Evolutionary conservation across 2,797 vertebrate species (phyloP), one percentile per base, ranked within the genome.

Genomic region (Paramormyrops hopkinsi): DNA sequence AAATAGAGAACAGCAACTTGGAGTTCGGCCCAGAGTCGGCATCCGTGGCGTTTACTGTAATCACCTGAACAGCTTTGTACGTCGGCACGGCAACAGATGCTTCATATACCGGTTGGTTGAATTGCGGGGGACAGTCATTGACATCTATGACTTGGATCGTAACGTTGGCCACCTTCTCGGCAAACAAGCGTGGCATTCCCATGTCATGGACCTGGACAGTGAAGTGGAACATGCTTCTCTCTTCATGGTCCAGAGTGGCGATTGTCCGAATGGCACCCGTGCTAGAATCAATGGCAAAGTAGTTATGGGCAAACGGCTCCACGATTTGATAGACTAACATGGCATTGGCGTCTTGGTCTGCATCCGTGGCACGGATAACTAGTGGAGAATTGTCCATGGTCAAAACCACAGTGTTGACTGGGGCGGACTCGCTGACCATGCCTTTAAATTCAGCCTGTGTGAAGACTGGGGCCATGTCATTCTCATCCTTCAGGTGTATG

Each of bases 161-260:
- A 92, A 99, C 98, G 33, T 99, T 99, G 88, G 98, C 97, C 0
- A 97, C 94, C 4, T 94, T 96, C 90, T 99, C 97, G 0, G 98
- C 97, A 94, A 97, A 98, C 29, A 98, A 95, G 17, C 95, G 96
- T 4, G 98, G 98, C 17, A 94, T 95, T 46, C 99, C 99, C 88
- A 96, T 96, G 93, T 99, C 99, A 8, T 98, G 97, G 8, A 98
- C 99, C 94, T 99, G 98, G n/a, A 99, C 98, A 0, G 98, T 97
- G 88, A 99, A 99, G 90, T 87, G 96, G 93, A 98, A 99, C 92
- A 95, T 90, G 41, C 93, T 97, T 88, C 94, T 97, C 90, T 97
- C 95, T 91, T 99, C 98, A 0, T 99, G 98, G 95, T 99, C 97
- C 94, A 99, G 93, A 84, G 95, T 92, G 17, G 95, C 93, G 14